Percentiles rank a stretch among this genome's conserved stretches.
phyloP scores from a whole-genome alignment of 1,140 invertebrate species.

The Drosophila cardini region DNA sequence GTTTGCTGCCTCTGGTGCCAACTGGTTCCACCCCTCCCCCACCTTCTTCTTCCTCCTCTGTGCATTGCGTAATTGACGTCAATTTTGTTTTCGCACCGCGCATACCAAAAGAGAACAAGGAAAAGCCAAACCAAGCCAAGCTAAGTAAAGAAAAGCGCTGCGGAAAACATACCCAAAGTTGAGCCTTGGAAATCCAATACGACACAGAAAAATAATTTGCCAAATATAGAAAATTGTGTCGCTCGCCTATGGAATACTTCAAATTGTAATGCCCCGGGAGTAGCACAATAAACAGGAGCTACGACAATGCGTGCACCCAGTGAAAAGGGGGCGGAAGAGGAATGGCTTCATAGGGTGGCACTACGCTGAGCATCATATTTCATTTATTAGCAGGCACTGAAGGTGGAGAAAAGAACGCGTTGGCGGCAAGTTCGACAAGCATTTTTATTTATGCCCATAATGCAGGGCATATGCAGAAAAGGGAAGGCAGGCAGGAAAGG shows the following conservation, averaged over 20 bases:
- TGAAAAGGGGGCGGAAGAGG: background rate
- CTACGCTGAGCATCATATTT: slow-evolving; percentile 74
- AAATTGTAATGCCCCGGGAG: slow-evolving; percentile 48
- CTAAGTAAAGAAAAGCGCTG: slow-evolving; percentile 17
- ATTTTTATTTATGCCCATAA: slow-evolving; percentile 80
- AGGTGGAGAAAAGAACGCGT: slow-evolving; percentile 1
- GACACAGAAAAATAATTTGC: slow-evolving; percentile 78
- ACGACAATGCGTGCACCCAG: slow-evolving; percentile 59
- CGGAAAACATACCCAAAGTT: slow-evolving; percentile 8
- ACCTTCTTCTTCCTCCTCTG: slow-evolving; percentile 31
- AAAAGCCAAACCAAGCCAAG: background rate
- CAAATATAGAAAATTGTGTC: slow-evolving; percentile 82
- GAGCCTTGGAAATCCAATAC: slow-evolving; percentile 71
- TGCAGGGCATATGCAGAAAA: slow-evolving; percentile 75
- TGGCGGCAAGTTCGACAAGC: slow-evolving; percentile 54
- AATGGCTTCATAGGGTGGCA: background rate
- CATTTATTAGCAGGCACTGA: slow-evolving; percentile 76
- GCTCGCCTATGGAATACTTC: slow-evolving; percentile 62
- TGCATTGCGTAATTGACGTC: slow-evolving; percentile 84
- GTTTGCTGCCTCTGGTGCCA: slow-evolving; percentile 53
- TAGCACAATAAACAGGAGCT: slow-evolving; percentile 72
- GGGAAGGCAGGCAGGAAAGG: background rate
- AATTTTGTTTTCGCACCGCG: slow-evolving; percentile 84
- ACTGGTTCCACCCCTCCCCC: slow-evolving; percentile 21
- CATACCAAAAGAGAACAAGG: slow-evolving; percentile 65